phyloP scores from a whole-genome alignment of 2,113 vertebrate species.

The Boulengeromyrus knoepffleri region DNA sequence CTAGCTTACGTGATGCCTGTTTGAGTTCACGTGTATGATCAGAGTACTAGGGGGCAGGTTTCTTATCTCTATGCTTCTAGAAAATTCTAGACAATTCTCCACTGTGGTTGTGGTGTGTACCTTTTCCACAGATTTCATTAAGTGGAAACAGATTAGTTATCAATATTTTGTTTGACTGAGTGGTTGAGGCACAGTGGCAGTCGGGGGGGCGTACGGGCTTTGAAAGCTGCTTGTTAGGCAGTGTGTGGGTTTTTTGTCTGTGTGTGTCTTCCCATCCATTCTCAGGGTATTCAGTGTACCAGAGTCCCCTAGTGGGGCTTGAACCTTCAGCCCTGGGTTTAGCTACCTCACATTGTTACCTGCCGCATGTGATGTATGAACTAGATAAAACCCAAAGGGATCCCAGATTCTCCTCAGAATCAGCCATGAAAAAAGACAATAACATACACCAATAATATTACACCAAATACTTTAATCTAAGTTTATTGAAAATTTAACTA shows the following conservation, averaged over 20 bases:
- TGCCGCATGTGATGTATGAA: neutral
- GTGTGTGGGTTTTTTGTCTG: neutral
- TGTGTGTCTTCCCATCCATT: neutral
- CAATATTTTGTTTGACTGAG: neutral
- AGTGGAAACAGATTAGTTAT: neutral
- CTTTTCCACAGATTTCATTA: neutral
- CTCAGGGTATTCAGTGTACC: neutral
- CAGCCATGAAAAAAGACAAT: neutral
- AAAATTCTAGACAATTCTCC: neutral
- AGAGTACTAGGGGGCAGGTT: no score
- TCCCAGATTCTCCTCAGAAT: neutral
- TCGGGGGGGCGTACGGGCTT: neutral
- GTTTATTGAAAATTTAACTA: conserved; percentile 2
- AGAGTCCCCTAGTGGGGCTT: neutral
- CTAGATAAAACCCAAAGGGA: neutral
- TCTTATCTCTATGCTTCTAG: neutral
- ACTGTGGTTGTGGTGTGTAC: neutral
- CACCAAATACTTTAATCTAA: neutral
- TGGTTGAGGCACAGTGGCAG: neutral
- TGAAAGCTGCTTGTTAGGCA: neutral
- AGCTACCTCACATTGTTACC: neutral
- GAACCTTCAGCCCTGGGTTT: neutral
- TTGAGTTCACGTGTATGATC: no score
- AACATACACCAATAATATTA: neutral
- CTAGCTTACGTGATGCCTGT: no score